Evolutionary conservation across 2,888 invertebrate genomes (phyloP), one percentile per base, ranked within the genome.

Genomic region (Limenitis camilla): DNA sequence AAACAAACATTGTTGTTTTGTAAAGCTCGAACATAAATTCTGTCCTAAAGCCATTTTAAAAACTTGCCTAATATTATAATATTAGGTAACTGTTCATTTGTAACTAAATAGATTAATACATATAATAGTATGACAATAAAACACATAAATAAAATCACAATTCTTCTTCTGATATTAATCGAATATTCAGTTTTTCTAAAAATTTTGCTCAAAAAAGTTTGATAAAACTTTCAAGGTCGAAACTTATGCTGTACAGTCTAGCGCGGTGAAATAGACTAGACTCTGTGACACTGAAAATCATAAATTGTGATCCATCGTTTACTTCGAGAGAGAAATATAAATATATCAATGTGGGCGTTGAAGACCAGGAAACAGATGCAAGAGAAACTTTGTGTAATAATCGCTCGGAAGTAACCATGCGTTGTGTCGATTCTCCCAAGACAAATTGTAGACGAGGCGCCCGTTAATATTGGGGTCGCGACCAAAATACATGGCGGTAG

Each of bases 371-470:
- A 47, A 10, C 32, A 40, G 27, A 33, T 42, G 6, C 40, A 44
- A 10, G 35, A 7, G 40, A 42, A 48, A 35, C 36, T 51, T 49
- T 52, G 73, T 69, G 74, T 72, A 64, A 75, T 71, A 68, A 71
- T 61, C 64, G 74, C 76, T 79, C 81, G 80, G 81, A 83, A 82
- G 78, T 67, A 69, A 69, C 66, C 66, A 65, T 66, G 59, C 65
- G 76, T 71, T 81, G 80, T 81, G 81, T 82, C 75, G 84, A 85
- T 80, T 78, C 72, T 75, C 74, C 68, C 62, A 80, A 86, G 81
- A 86, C 80, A 83, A 79, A 86, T 85, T 72, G 84, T 81, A 77
- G 79, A 84, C 82, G 74, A 79, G 76, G 76, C 83, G 81, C 68
- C 69, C 75, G 78, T 64, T 79, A 61, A 71, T 73, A 86, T 84